These are phyloP conservation scores for Chaetodon auriga DNA, from an alignment of 2,113 vertebrate species.

Conservation along the genomic window DNA sequence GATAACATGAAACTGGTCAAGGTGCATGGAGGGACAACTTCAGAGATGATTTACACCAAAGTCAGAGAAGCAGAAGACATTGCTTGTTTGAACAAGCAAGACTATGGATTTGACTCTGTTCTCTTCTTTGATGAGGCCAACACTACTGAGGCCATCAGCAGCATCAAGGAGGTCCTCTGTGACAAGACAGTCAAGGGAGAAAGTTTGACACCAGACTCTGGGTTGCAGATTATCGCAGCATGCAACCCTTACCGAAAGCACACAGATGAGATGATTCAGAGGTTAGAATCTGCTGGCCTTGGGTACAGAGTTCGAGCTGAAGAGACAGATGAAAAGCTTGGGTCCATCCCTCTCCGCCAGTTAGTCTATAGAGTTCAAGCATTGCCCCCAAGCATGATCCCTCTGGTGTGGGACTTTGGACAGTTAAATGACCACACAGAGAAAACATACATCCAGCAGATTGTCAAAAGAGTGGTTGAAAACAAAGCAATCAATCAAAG, in stretches of 20 bases:
- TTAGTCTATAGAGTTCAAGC: constrained; percentile 97
- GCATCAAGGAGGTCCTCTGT: constrained; percentile 96
- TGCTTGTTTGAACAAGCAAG: constrained; percentile 83
- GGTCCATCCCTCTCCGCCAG: constrained; percentile 93
- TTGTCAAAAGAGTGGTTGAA: constrained; percentile 88
- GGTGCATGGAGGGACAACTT: constrained; percentile 94
- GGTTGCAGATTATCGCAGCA: constrained; percentile 92
- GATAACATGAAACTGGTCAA: constrained; percentile 95
- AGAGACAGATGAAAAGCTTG: constrained; percentile 90
- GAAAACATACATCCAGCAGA: constrained; percentile 91
- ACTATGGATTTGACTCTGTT: constrained; percentile 88
- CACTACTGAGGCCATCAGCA: constrained; percentile 93
- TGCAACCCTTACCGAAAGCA: constrained; percentile 98
- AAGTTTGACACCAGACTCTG: constrained; percentile 77
- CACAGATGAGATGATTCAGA: constrained; percentile 89
- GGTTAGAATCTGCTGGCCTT: constrained; percentile 92
- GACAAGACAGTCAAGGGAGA: constrained; percentile 89
- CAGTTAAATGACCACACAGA: constrained; percentile 90
- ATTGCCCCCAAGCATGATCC: constrained; percentile 94
- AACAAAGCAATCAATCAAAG: background rate
- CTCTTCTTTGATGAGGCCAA: constrained; percentile 98
- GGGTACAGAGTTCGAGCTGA: constrained; percentile 92
- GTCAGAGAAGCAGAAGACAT: constrained; percentile 87
- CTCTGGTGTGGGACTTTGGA: constrained; percentile 97
- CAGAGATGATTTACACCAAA: constrained; percentile 87